Evolutionary conservation across 2,113 vertebrate species (phyloP), one percentile per base, ranked within the genome.

Genomic region (Strigops habroptila): DNA sequence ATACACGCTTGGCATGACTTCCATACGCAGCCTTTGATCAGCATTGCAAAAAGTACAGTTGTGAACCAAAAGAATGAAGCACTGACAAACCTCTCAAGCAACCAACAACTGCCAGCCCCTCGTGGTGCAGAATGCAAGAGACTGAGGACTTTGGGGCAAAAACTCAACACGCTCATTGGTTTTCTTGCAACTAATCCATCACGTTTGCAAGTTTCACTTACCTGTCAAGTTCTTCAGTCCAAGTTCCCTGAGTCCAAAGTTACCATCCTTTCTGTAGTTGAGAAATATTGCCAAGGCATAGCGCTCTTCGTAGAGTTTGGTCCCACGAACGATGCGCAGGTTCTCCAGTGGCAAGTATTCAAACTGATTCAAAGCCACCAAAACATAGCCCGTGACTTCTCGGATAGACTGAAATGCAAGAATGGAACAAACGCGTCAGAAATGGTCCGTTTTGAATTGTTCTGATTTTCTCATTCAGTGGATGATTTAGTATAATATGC

Each of bases 311-410:
- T 99, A 99, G 43, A 99, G 98, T 78, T 99, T 99, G 93, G 99
- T 99, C 11, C 99, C 99, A 7, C 99, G 98, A 35, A 99, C 97
- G 51, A 99, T 99, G 60, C 99, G 98, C 39, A 99, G 98, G 93
- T 99, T 99, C 97, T 99, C 99, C 98, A 99, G 73, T 4, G 99
- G 99, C 91, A 99, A 98, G 95, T 99, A 99, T 37, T 99, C 99
- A 70, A 99, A 99, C 97, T 99, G 99, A 97, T 99, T 99, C 62
- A 99, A 95, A n/a, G 99, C 99, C 96, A 99, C 99, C 96, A 99
- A 90, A 90, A 99, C 99, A 2, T 99, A 99, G 93, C 99, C 99
- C 0, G 99, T 99, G 96, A 99, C 99, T 97, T 99, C 99, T 94
- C 99, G 97, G 94, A 99, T 99, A 3, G 99, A 99, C 99, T 99